phyloP scores from a whole-genome alignment of 92 coral and sea anemone genomes.

The Blastomussa wellsi region DNA sequence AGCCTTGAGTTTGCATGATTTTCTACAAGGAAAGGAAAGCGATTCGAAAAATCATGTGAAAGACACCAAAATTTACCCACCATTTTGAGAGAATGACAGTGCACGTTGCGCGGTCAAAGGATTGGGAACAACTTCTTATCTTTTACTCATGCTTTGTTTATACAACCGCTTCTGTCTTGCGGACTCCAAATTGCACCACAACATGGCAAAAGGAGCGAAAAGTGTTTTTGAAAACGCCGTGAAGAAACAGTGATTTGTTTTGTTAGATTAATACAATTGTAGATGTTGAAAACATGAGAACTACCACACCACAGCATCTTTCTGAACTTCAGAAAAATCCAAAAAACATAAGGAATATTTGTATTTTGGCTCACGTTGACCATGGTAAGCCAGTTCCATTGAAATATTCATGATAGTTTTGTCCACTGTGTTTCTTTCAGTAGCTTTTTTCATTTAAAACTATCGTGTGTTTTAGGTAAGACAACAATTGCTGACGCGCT shows the following conservation, averaged over 20 bases:
- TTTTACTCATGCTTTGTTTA: conserved; percentile 34
- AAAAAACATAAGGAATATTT: conserved; percentile 89
- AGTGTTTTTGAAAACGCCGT: neutral
- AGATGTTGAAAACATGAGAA: conserved; percentile 64
- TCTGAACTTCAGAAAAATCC: conserved; percentile 87
- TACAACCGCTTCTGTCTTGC: conserved; percentile 58
- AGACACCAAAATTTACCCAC: conserved; percentile 59
- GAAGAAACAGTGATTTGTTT: neutral
- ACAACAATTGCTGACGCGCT: conserved; percentile 97
- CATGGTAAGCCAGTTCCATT: conserved; percentile 83
- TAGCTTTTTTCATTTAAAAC: neutral
- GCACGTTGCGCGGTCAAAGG: conserved; percentile 65
- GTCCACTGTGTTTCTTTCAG: conserved; percentile 4
- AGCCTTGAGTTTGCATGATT: neutral
- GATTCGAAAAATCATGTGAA: conserved; percentile 11
- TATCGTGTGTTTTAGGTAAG: conserved; percentile 65
- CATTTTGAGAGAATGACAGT: conserved; percentile 94
- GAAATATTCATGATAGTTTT: neutral
- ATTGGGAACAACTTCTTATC: conserved; percentile 45
- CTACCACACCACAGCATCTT: conserved; percentile 67
- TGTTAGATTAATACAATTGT: neutral
- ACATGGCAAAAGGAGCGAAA: conserved; percentile 1
- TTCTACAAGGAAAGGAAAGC: neutral
- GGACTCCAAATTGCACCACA: conserved; percentile 82
- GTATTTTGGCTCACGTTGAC: conserved; percentile 97